Base-by-base conservation (phyloP, 2,113 vertebrate species). In the Pongo abelii region DNA sequence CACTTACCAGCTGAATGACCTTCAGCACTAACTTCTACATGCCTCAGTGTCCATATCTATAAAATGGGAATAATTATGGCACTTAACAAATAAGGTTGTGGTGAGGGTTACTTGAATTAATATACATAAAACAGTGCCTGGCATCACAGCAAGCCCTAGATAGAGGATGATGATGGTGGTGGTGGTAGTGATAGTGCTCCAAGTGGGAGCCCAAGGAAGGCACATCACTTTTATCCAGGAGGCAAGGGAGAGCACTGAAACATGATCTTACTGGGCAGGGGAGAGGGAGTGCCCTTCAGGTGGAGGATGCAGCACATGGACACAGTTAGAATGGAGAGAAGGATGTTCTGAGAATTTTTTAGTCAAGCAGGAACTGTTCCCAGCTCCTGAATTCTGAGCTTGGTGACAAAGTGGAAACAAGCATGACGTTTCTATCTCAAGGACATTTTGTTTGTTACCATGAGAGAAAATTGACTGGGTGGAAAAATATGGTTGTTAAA, bases 401-500 rank as follows among this genome's bases (percentile, higher is more conserved):
- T 10, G 4, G 23, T 22, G 59, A 40, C 52, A 55, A 59, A 27
- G 35, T 50, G 35, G 81, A 22, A 83, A 9, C 38, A 93, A 38
- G 52, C 12, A 35, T 1, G 35, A 27, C 4, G 2, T 74, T 75
- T 93, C 55, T 77, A 43, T 40, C 43, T 79, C 43, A 78, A 90
- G 87, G 46, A 67, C 46, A 30, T 88, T 67, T 78, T 88, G 77
- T 85, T 89, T 84, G 78, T 75, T 23, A 74, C 64, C 67, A 8
- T 0, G 7, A 77, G 30, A 92, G 43, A 75, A 92, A 88, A 91
- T 30, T 59, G 77, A 6, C 61, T 4, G 61, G 8, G 35, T 96
- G 77, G 75, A 50, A 85, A 96, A 94, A 80, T 70, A n/a, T 0
- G 25, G 30, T 59, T 77, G 81, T 35, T 13, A 5, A 88, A n/a